Percentiles rank a stretch among this genome's conserved stretches.
These are phyloP conservation scores for Mechanitis messenoides DNA, from an alignment of 2,888 invertebrate species.

Conservation along the genomic window DNA sequence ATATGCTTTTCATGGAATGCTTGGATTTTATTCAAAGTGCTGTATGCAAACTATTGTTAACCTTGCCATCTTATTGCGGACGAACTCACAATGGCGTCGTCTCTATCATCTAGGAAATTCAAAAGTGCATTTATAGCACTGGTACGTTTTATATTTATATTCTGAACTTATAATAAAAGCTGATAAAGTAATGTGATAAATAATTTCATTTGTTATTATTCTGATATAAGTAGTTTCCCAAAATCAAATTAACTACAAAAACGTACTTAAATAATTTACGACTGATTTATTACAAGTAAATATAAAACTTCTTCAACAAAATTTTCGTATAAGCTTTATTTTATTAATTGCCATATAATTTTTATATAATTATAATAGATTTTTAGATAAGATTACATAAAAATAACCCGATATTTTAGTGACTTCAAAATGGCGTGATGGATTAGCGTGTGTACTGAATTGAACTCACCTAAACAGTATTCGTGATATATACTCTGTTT, in stretches of 20 bases:
- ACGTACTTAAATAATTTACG: too few relatives aligned
- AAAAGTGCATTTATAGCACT: conserved; percentile 19
- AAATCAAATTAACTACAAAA: too few relatives aligned
- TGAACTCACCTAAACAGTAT: conserved; percentile 17
- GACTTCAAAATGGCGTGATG: conserved; percentile 14
- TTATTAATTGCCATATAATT: too few relatives aligned
- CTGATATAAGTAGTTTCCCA: too few relatives aligned
- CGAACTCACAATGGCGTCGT: conserved; percentile 14
- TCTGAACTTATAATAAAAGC: neutral
- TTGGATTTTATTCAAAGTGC: neutral
- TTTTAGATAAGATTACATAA: conserved; percentile 3
- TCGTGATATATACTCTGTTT: conserved; percentile 13
- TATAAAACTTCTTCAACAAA: too few relatives aligned
- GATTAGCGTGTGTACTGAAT: conserved; percentile 21
- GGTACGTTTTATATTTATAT: conserved; percentile 12
- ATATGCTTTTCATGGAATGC: neutral
- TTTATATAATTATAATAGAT: neutral
- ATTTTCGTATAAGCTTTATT: too few relatives aligned
- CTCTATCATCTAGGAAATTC: conserved; percentile 21
- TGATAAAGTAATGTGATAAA: neutral
- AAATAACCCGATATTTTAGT: neutral
- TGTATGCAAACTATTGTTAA: conserved; percentile 3
- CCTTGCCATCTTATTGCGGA: conserved; percentile 11
- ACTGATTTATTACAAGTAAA: too few relatives aligned
- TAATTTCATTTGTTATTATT: too few relatives aligned